Evolutionary conservation across 2,797 vertebrate genomes (phyloP).

Genomic region (Hylomyscus alleni): DNA sequence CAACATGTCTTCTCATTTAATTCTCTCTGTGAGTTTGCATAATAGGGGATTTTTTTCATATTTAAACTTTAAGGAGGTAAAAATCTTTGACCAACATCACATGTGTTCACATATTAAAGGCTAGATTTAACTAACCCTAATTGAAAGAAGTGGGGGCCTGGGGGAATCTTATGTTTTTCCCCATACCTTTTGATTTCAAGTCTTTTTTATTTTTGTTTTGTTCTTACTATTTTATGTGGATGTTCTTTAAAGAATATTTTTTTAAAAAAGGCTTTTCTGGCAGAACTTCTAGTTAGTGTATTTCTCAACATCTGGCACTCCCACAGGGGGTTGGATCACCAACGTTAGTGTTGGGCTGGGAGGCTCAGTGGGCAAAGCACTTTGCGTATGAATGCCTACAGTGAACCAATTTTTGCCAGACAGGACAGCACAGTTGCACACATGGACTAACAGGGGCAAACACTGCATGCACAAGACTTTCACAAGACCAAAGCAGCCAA

Average conservation of each 20-base stretch:
- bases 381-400: neutral
- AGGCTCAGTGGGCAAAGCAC: neutral
- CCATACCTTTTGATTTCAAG: slow-evolving; percentile 12
- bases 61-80: neutral
- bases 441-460: neutral
- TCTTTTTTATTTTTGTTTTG: neutral
- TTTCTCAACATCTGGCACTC: neutral
- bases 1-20: neutral
- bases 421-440: neutral
- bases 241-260: neutral
- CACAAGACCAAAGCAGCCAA: neutral
- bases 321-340: neutral
- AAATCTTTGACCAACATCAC: neutral
- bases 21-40: neutral
- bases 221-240: slow-evolving; percentile 31
- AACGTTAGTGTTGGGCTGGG: neutral
- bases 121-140: slow-evolving; percentile 8
- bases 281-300: neutral
- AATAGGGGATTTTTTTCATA: neutral
- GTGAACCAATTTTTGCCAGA: neutral
- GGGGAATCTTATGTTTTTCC: neutral
- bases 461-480: neutral
- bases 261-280: neutral
- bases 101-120: neutral
- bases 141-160: neutral